Evolutionary conservation across 2,797 vertebrate genomes (phyloP).

Genomic region (Sciaenops ocellatus): DNA sequence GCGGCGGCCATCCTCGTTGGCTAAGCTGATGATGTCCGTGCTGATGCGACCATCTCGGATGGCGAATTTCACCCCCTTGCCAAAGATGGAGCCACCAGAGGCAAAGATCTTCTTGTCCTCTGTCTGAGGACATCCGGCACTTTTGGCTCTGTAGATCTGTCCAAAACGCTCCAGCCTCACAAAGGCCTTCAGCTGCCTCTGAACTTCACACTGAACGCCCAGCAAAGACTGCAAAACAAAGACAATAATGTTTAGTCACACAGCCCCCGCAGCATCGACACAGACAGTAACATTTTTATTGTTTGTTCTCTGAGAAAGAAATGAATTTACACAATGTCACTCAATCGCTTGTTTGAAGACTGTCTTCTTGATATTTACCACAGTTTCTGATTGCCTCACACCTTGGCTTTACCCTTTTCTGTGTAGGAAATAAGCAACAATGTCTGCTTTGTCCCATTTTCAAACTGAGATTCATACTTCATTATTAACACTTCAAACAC

Average conservation of each 20-base stretch:
- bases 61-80: slow-evolving; percentile 96
- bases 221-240: slow-evolving; percentile 91
- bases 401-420: slow-evolving; percentile 44
- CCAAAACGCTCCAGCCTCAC: slow-evolving; percentile 95
- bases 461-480: slow-evolving; percentile 47
- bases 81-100: slow-evolving; percentile 92
- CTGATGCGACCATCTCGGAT: slow-evolving; percentile 92
- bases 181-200: slow-evolving; percentile 97
- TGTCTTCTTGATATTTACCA: slow-evolving; percentile 25
- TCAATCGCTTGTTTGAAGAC: slow-evolving; percentile 4
- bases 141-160: slow-evolving; percentile 91
- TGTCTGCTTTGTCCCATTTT: slow-evolving; percentile 36
- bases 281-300: slow-evolving; percentile 15
- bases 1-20: slow-evolving; percentile 95
- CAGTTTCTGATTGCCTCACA: slow-evolving; percentile 31
- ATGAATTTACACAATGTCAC: slow-evolving; percentile 27
- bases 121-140: slow-evolving; percentile 90
- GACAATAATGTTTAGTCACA: slow-evolving; percentile 59
- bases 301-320: slow-evolving; percentile 29
- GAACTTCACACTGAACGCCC: slow-evolving; percentile 97
- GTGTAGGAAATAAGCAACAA: slow-evolving; percentile 44
- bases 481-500: slow-evolving; percentile 75
- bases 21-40: slow-evolving; percentile 96
- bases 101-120: slow-evolving; percentile 89
- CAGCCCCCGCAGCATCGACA: slow-evolving; percentile 32